Evolutionary conservation across 2,888 invertebrate genomes (phyloP).

Genomic region (Strigamia transsilvanica): DNA sequence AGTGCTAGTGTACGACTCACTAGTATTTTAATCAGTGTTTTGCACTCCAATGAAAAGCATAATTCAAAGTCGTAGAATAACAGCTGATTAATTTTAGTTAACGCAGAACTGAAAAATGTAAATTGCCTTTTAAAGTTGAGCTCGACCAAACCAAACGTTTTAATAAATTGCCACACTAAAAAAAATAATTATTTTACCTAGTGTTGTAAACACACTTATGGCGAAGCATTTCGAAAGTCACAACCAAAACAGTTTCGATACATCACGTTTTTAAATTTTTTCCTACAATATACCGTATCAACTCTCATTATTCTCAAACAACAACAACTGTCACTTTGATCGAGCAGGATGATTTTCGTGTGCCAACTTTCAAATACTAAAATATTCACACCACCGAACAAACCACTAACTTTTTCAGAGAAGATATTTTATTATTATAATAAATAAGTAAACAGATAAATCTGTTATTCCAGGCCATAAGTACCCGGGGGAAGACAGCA

Average conservation of each 20-base stretch:
- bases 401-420: neutral
- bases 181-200: too few relatives aligned
- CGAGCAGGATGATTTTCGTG: neutral
- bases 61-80: constrained; percentile 1
- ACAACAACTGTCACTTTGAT: neutral
- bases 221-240: too few relatives aligned
- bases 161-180: too few relatives aligned
- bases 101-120: neutral
- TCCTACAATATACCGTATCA: too few relatives aligned
- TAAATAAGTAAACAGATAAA: neutral
- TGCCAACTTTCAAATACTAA: neutral
- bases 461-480: neutral
- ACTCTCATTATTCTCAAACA: too few relatives aligned
- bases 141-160: neutral
- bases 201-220: too few relatives aligned
- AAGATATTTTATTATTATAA: neutral
- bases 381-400: neutral
- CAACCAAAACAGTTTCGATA: too few relatives aligned
- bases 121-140: neutral
- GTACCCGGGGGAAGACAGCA: neutral
- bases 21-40: constrained; percentile 27
- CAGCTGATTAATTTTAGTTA: constrained; percentile 25
- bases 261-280: too few relatives aligned
- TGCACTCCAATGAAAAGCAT: constrained; percentile 20
- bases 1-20: constrained; percentile 9